Conservation (phyloP, 2,797 vertebrate genomes). For the Etheostoma perlongum region DNA sequence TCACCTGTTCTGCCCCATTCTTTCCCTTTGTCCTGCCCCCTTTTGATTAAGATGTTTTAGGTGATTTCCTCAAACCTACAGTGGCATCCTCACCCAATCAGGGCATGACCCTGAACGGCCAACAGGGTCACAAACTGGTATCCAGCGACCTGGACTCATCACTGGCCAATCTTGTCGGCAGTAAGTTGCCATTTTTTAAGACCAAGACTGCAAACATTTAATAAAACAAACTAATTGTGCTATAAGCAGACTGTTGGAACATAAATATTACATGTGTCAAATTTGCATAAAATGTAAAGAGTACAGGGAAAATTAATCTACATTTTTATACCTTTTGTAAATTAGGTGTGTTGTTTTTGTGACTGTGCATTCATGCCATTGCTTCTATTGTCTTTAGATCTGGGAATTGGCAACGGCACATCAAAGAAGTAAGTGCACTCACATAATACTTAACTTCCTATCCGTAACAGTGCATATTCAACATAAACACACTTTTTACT, state of each 20-base stretch:
- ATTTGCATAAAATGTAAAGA: not conserved
- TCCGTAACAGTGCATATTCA: not conserved
- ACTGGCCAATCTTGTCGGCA: conserved; percentile 96
- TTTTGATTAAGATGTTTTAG: conserved; percentile 91
- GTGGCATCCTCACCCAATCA: conserved; percentile 92
- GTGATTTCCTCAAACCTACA: conserved; percentile 95
- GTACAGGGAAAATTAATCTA: not conserved
- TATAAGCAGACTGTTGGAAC: not conserved
- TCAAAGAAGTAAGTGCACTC: conserved; percentile 90
- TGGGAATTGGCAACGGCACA: conserved; percentile 95
- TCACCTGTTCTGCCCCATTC: conserved; percentile 36
- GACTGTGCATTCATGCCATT: conserved; percentile 13
- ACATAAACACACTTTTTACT: not conserved
- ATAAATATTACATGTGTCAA: not conserved
- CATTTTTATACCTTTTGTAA: not conserved
- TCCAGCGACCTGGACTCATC: conserved; percentile 96
- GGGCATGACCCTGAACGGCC: conserved; percentile 86
- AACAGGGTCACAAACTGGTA: conserved; percentile 91
- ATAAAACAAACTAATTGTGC: not conserved
- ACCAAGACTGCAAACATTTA: not conserved
- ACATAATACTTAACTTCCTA: not conserved
- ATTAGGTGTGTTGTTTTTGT: not conserved
- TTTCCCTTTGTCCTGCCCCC: conserved; percentile 55
- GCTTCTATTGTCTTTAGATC: conserved; percentile 83
- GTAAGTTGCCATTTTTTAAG: conserved; percentile 82